Base-by-base conservation (phyloP, 2,113 vertebrate genomes). In the Xenus cinereus region DNA sequence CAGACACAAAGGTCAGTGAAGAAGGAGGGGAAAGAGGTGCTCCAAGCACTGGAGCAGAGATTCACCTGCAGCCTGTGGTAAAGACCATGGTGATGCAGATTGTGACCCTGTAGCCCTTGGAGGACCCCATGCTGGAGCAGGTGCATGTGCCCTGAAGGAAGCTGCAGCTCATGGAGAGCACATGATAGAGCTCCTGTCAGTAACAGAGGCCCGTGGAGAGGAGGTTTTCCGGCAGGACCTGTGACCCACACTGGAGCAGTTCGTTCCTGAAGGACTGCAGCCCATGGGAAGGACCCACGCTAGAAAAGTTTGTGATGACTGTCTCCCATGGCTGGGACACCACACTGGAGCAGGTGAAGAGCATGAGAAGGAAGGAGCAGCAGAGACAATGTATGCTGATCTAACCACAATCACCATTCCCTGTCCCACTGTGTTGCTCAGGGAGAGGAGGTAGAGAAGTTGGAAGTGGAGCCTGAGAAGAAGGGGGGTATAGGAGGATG, bases 381-480 rank as follows among this genome's bases (percentile, higher is more conserved):
- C 24, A 73, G 26, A 57, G 50, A 48, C 26, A 39, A 39, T 1
- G 0, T 3, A 4, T 26, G 13, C 26, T 50, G 10, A 59, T 10
- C 35, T 50, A 8, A 59, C 20, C 18, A 7, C 33, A 66, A 32
- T 15, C 16, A 30, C 43, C 12, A 26, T 43, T 73, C 50, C 17
- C 20, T 4, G 2, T 67, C 12, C 6, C 10, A 9, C 43, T 67
- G 24, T 1, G 1, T 37, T 37, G 37, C 23, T 28, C 2, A 2
- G 7, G 14, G 48, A 22, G 22, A 48, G 48, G 48, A 48, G 48
- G 21, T 48, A 48, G 22, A 23, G 46, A 48, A 23, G 12, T 13
- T 48, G 8, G 16, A 18, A 32, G 10, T 16, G 5, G 51, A 50
- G 32, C 43, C 35, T 66, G 35, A 9, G 59, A 75, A 68, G 54